Evolutionary conservation across 2,888 invertebrate species (phyloP).

Genomic region (Tubulanus polymorphus): DNA sequence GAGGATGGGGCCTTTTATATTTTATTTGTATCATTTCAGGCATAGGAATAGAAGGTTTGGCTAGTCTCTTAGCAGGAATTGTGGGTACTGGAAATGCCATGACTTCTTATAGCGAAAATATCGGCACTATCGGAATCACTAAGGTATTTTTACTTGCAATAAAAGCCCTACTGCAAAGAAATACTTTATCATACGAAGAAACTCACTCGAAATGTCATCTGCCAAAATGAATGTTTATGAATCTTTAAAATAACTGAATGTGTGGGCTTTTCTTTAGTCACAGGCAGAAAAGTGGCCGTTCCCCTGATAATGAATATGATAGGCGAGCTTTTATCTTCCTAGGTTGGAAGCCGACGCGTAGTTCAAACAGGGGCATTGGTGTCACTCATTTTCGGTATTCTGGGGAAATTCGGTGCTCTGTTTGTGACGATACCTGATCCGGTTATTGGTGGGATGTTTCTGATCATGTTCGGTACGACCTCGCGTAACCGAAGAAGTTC

Average conservation of each 20-base stretch:
- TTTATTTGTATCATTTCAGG: too few species aligned
- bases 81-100: slow-evolving; percentile 85
- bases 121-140: slow-evolving; percentile 83
- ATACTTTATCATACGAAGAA: too few species aligned
- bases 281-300: too few species aligned
- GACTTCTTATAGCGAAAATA: slow-evolving; percentile 85
- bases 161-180: too few species aligned
- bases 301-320: too few species aligned
- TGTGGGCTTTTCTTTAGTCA: too few species aligned
- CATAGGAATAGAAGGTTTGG: slow-evolving; percentile 71
- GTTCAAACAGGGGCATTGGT: slow-evolving; percentile 48
- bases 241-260: too few species aligned
- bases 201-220: too few species aligned
- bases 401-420: slow-evolving; percentile 56
- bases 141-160: too few species aligned
- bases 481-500: too few species aligned
- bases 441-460: slow-evolving; percentile 53
- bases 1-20: too few species aligned
- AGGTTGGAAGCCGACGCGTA: slow-evolving; percentile 49
- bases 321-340: neutral
- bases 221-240: too few species aligned
- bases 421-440: slow-evolving; percentile 57
- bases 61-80: slow-evolving; percentile 77
- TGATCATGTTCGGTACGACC: slow-evolving; percentile 50
- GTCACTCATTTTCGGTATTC: slow-evolving; percentile 49